These are phyloP conservation scores for Sebastes itinus DNA, from an alignment of 2,797 vertebrate species.

Conservation along the genomic window DNA sequence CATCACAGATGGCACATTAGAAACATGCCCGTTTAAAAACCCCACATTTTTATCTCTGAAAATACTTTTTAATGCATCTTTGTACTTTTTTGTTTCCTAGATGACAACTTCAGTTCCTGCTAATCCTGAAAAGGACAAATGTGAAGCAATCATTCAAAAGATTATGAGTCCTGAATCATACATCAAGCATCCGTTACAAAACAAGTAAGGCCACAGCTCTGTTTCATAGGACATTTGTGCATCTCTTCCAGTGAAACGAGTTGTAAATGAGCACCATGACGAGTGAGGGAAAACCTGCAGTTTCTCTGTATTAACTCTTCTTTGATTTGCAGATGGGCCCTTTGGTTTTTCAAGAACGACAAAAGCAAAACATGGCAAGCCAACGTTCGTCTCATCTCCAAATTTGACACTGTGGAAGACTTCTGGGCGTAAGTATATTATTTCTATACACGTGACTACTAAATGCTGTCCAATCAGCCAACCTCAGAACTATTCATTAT, in stretches of 20 bases:
- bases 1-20: not conserved
- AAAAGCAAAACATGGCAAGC: conserved; percentile 99
- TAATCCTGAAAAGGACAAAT: conserved; percentile 89
- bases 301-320: not conserved
- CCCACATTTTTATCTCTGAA: not conserved
- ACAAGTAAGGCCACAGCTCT: conserved; percentile 82
- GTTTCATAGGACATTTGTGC: not conserved
- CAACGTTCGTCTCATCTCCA: conserved; percentile 96
- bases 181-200: conserved; percentile 97
- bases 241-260: not conserved
- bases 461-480: not conserved
- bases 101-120: conserved; percentile 87
- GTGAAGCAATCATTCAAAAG: conserved; percentile 83
- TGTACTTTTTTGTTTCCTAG: conserved; percentile 61
- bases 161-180: conserved; percentile 89
- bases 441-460: not conserved
- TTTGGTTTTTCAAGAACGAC: conserved; percentile 99
- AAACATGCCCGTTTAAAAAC: not conserved
- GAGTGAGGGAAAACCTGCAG: not conserved
- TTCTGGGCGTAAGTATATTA: conserved; percentile 95
- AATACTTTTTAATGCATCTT: not conserved
- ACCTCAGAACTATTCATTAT: not conserved
- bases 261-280: not conserved
- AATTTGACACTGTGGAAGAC: conserved; percentile 97
- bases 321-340: conserved; percentile 89